A percentile compares a stretch with the other conserved stretches of the same genome.
Evolutionary conservation across 2,888 invertebrate genomes (phyloP).

Genomic region (Acleris holmiana): DNA sequence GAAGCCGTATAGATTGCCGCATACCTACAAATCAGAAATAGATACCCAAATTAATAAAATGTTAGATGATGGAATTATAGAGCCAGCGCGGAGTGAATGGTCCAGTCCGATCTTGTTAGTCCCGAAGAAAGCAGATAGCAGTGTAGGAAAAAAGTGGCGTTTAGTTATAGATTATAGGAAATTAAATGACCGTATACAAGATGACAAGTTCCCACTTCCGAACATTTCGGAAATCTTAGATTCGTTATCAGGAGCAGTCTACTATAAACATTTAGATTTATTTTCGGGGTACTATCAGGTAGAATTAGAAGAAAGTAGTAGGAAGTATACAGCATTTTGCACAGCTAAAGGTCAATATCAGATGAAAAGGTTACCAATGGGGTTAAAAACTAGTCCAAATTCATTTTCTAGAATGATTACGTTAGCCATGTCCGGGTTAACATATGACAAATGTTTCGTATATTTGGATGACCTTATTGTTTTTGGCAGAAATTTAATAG

Average conservation of each 20-base stretch:
- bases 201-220: conserved; percentile 23
- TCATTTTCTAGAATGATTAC: conserved; percentile 13
- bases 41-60: conserved; percentile 7
- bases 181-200: conserved; percentile 13
- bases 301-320: conserved; percentile 10
- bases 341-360: conserved; percentile 11
- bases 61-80: conserved; percentile 2
- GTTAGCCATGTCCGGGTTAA: conserved; percentile 15
- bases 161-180: conserved; percentile 22
- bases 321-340: conserved; percentile 17
- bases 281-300: conserved; percentile 19
- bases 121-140: neutral
- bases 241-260: conserved; percentile 9
- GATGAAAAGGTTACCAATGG: conserved; percentile 12
- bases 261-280: conserved; percentile 17
- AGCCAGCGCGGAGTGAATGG: no score
- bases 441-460: conserved; percentile 11
- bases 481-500: conserved; percentile 4
- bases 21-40: neutral
- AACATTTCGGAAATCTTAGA: conserved; percentile 22
- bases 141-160: conserved; percentile 16
- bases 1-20: conserved; percentile 9
- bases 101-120: conserved; percentile 6
- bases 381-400: conserved; percentile 10
- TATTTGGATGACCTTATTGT: conserved; percentile 17